Evolutionary conservation across 2,113 vertebrate species (phyloP), one percentile per base, ranked within the genome.

Genomic region (Cyanoramphus novaezelandiae): DNA sequence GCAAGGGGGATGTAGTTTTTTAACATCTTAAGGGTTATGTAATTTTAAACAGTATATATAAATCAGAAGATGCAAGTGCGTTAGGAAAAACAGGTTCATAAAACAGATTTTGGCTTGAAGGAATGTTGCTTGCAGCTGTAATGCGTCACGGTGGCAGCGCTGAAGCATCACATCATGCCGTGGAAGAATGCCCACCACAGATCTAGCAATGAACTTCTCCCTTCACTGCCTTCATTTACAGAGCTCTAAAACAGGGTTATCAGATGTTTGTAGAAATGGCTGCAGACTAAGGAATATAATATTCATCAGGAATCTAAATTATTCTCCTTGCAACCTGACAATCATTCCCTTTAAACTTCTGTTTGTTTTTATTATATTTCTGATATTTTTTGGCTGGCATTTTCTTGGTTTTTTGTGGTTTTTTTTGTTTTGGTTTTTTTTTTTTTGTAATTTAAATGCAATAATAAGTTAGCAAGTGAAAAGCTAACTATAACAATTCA

Each of bases 391-490:
- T 74, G 76, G 63, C 67, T 86, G 75, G 65, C 46, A 67, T 95
- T 95, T 92, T 28, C 41, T 80, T 74, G n/a, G 1, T 29, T 50
- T 95, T 92, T 28, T 37, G 77, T 74, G 33, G 1, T 28, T 50
- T 16, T 71, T 87, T 93, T 39, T 39, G 9, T 13, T 49, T 25
- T 71, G 37, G 37, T 92, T 93, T 47, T 47, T 47, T 49, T 19
- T 69, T 92, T 93, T 82, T 63, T 65, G 13, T 83, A 95, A 77
- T 70, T 86, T 90, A 77, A 90, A 92, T 94, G 17, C 25, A 69
- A 67, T 79, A 88, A 80, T 49, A 80, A 6, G 11, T 49, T 80
- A 92, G 29, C 23, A 82, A 77, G 24, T 62, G 11, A 77, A 93
- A 82, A 90, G 20, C 6, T 55, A 68, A 20, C 19, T 74, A 5